Evolutionary conservation across 2,113 vertebrate species (phyloP).

Genomic region (Shinisaurus crocodilurus): DNA sequence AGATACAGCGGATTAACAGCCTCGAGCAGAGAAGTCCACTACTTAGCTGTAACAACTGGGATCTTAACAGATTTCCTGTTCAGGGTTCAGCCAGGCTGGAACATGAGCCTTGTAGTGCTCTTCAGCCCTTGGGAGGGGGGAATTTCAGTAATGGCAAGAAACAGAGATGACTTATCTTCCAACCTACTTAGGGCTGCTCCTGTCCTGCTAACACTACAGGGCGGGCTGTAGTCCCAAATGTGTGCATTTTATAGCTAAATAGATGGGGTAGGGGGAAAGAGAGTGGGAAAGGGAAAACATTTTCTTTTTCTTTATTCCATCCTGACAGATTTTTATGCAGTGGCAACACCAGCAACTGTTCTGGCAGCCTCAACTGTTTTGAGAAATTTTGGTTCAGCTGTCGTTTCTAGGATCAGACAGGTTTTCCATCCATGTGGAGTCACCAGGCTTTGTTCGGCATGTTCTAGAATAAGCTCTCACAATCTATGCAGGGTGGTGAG

Average conservation of each 20-base stretch:
- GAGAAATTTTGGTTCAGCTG: too few species aligned
- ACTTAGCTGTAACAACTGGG: not conserved
- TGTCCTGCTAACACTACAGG: not conserved
- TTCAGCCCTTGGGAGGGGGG: not conserved
- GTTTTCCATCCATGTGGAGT: too few species aligned
- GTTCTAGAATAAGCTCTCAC: not conserved
- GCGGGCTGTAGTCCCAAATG: not conserved
- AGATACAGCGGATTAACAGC: too few species aligned
- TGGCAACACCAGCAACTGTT: too few species aligned
- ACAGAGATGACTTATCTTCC: not conserved
- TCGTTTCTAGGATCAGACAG: too few species aligned
- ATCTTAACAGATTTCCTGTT: not conserved
- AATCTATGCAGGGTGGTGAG: not conserved
- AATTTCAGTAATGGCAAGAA: not conserved
- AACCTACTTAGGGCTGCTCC: not conserved
- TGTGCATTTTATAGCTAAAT: not conserved
- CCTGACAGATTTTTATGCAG: not conserved
- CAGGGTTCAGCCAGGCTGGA: not conserved
- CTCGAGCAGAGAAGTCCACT: too few species aligned
- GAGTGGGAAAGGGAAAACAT: not conserved
- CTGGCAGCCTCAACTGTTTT: too few species aligned
- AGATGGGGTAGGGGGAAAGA: not conserved
- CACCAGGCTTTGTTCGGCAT: too few species aligned
- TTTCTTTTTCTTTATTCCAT: not conserved
- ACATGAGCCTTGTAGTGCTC: not conserved